Percentiles rank a stretch among this genome's conserved stretches.
Evolutionary conservation across 2,113 vertebrate genomes (phyloP).

Genomic region (Limnothrissa miodon): DNA sequence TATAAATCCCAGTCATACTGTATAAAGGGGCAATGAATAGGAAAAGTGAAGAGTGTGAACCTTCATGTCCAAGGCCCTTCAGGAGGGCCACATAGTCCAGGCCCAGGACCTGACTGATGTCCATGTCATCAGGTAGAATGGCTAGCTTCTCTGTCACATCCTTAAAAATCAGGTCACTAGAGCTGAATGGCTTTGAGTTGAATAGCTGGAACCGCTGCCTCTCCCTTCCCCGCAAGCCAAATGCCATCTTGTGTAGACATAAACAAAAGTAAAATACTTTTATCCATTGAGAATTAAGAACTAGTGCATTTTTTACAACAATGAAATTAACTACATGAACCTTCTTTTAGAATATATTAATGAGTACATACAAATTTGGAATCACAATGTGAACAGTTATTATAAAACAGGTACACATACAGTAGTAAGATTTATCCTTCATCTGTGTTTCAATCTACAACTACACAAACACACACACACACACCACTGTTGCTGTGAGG

Average conservation of each 20-base stretch:
- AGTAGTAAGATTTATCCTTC: neutral
- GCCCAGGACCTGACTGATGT: slow-evolving; percentile 82
- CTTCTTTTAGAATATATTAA: too few relatives aligned
- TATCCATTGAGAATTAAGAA: neutral
- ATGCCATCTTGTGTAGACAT: slow-evolving; percentile 66
- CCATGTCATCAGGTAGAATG: slow-evolving; percentile 69
- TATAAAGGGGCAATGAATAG: neutral
- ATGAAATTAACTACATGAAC: neutral
- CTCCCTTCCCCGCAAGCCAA: slow-evolving; percentile 76
- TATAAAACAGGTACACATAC: neutral
- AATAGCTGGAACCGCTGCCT: slow-evolving; percentile 79
- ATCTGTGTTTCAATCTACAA: neutral
- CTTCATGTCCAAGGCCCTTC: slow-evolving; percentile 87
- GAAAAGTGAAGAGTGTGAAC: slow-evolving; percentile 53
- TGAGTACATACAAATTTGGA: too few relatives aligned
- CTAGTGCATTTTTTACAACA: neutral
- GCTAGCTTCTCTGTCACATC: slow-evolving; percentile 76
- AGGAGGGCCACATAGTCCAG: slow-evolving; percentile 85
- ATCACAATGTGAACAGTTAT: neutral
- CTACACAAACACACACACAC: neutral
- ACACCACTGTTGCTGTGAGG: slow-evolving; percentile 73
- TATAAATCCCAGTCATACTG: too few relatives aligned
- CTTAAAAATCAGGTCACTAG: slow-evolving; percentile 80
- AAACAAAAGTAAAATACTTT: neutral
- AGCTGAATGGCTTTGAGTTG: slow-evolving; percentile 70